Conservation (phyloP, 2,888 invertebrate species). For the Crematogaster levior region DNA sequence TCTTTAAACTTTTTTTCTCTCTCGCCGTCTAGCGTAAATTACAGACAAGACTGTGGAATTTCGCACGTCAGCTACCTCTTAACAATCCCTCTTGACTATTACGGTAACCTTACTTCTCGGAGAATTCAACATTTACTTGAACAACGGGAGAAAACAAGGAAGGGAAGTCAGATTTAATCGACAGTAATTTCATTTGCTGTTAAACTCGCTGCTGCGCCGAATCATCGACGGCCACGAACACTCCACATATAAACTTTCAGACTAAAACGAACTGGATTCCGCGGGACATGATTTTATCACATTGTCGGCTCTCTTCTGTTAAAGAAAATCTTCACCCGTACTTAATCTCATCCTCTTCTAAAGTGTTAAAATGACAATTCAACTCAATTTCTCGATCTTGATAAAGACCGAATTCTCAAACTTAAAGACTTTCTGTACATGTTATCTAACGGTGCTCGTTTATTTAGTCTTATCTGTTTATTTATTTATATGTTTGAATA, state of each 20-base stretch:
- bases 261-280: no score
- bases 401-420: not conserved
- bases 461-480: no score
- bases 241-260: slow-evolving; percentile 47
- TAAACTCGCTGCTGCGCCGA: slow-evolving; percentile 59
- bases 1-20: not conserved
- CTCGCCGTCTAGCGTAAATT: not conserved
- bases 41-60: slow-evolving; percentile 31
- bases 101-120: slow-evolving; percentile 42
- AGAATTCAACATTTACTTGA: slow-evolving; percentile 67
- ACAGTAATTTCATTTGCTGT: slow-evolving; percentile 65
- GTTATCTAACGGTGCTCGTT: no score
- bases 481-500: no score
- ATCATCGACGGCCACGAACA: slow-evolving; percentile 41
- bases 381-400: not conserved
- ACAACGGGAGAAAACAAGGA: slow-evolving; percentile 42
- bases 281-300: slow-evolving; percentile 28
- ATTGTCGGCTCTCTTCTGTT: not conserved
- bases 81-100: slow-evolving; percentile 50
- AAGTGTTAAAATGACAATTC: not conserved
- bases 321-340: not conserved
- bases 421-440: not conserved
- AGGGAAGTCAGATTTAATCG: slow-evolving; percentile 59
- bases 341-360: not conserved
- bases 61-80: slow-evolving; percentile 58